These are phyloP conservation scores for Fragum sueziense DNA, from an alignment of 2,888 invertebrate species.

Conservation along the genomic window DNA sequence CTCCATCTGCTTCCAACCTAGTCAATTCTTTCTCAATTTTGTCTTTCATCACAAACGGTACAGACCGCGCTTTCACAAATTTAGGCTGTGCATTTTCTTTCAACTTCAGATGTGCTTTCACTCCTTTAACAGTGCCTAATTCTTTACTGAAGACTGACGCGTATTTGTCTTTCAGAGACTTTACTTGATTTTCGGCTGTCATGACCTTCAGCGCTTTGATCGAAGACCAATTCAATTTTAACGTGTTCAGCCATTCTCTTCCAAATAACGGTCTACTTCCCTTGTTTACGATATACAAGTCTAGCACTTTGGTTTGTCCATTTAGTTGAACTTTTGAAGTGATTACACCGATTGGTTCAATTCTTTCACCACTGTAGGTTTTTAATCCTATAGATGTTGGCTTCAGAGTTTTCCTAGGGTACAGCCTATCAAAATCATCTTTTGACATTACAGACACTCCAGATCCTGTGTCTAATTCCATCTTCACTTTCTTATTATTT, in stretches of 20 bases:
- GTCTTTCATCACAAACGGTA: slow-evolving; percentile 43
- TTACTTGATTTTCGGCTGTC: not conserved
- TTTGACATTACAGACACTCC: no score
- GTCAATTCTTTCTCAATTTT: slow-evolving; percentile 38
- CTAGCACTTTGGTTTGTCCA: slow-evolving; percentile 4
- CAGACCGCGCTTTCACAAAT: slow-evolving; percentile 43
- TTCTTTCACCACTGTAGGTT: no score
- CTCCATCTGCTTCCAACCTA: slow-evolving; percentile 25
- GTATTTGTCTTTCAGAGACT: not conserved
- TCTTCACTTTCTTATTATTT: slow-evolving; percentile 34
- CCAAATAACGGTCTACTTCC: slow-evolving; percentile 21
- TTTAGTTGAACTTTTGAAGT: slow-evolving; percentile 38
- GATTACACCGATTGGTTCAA: no score
- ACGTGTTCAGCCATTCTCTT: not conserved
- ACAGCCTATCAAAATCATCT: no score
- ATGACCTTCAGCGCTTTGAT: not conserved
- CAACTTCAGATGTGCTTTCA: slow-evolving; percentile 19
- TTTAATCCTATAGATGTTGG: no score
- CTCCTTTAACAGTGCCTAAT: slow-evolving; percentile 21
- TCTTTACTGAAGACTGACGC: slow-evolving; percentile 2
- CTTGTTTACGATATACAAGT: slow-evolving; percentile 45
- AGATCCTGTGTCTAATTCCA: slow-evolving; percentile 62
- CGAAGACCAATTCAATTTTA: slow-evolving; percentile 13
- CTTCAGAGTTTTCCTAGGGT: no score
- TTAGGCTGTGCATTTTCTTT: slow-evolving; percentile 32